Base-by-base conservation (phyloP, 2,113 vertebrate genomes). In the Alethe castanea region DNA sequence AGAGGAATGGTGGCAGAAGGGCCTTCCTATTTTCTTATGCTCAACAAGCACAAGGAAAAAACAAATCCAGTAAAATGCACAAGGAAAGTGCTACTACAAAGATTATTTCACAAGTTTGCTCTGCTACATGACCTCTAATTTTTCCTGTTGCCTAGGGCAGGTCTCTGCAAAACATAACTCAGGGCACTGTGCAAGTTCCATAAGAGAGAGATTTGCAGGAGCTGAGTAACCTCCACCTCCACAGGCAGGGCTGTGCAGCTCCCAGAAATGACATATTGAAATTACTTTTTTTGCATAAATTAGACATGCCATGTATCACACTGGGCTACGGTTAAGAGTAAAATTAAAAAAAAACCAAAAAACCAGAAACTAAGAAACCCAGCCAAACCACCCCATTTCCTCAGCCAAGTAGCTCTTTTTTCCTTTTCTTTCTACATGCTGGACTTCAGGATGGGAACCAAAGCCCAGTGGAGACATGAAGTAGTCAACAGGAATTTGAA, bases 311-410 rank as follows among this genome's bases (percentile, higher is more conserved):
- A 13, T 67, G 13, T 54, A 40, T 50, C 38, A 36, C 23, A 45
- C 0, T 26, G 4, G 20, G 4, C 4, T 50, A 18, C 19, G 80
- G 26, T 8, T 35, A 70, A 47, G 9, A 74, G 12, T 24, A 40
- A 73, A 67, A 65, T 12, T 14, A 19, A 25, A 56, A 29, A 42
- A 20, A 14, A 38, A 47, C 0, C 28, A 40, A 38, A 38, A 38
- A 38, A 10, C 9, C 38, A 38, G 38, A 38, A 40, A 3, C 3
- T 48, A 40, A 52, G 12, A 19, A 28, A 6, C 3, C 3, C 44
- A 77, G 59, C 7, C 24, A 91, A 31, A 67, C 5, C 16, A 61
- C 12, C 10, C 35, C 44, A n/a, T 66, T 29, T 65, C 7, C 23
- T 84, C 44, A 53, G 65, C 16, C 52, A 40, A 0, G 2, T 8